Evolutionary conservation across 2,797 vertebrate genomes (phyloP), one percentile per base, ranked within the genome.

Genomic region (Pipistrellus kuhlii): DNA sequence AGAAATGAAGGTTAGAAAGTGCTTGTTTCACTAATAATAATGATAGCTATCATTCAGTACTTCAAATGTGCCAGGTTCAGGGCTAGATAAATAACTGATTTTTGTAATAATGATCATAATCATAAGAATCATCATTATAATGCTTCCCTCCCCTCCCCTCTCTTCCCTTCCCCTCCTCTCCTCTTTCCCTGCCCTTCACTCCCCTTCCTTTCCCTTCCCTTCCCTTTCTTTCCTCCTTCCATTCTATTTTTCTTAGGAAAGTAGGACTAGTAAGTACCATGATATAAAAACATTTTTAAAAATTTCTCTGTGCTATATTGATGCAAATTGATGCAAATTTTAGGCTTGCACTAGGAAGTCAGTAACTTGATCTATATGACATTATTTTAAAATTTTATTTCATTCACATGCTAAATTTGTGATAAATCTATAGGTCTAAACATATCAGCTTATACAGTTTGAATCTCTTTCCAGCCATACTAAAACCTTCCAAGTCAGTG

Each of bases 21-120:
- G 13, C 48, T 25, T 68, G 18, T 41, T 94, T 86, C 25, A 81
- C 55, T 86, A 85, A 51, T 30, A 85, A 96, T 76, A 92, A n/a
- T 18, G n/a, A 57, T 11, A 66, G 30, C 13, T 73, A 25, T 62
- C 51, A 44, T 0, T 57, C 30, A 66, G 9, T 38, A 64, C 23
- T 66, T 91, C n/a, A 0, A 71, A 30, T 55, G 35, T 27, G 17
- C 17, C 53, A 53, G 10, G 55, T 76, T 81, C 57, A 25, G 15
- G n/a, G 18, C 12, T 53, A 62, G n/a, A 68, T 35, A 15, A 3
- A n/a, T 64, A 15, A 62, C 23, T 87, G 9, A 73, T 44, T 77
- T 90, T 30, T 66, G 0, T n/a, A 57, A 44, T n/a, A 69, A 59
- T 46, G n/a, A 32, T 20, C 15, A 71, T 35, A 48, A 46, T 32